Base-by-base conservation (phyloP, 2,113 vertebrate species). In the Acanthisitta chloris region DNA sequence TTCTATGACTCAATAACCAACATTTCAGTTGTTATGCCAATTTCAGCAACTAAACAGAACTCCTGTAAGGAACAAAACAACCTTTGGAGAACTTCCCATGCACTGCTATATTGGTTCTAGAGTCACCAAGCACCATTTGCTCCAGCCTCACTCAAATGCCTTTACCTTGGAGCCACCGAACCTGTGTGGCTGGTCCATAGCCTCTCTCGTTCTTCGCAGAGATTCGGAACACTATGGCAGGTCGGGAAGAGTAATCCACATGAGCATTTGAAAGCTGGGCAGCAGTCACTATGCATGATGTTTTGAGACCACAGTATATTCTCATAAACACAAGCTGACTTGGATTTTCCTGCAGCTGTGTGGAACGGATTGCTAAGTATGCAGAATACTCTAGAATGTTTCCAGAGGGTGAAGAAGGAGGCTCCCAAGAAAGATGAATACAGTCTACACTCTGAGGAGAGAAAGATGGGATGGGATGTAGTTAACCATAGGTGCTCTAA, bases 181-280 rank as follows among this genome's bases (percentile, higher is more conserved):
- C 99, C 96, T 99, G 99, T 0, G 99, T 99, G 12, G 99, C 99
- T 0, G 99, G 99, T 76, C 99, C 99, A 1, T 99, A 99, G 64
- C 99, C 99, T 55, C 99, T 98, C 91, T 99, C 99, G 6, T 99
- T 99, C 97, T 99, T 99, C 17, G 99, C 99, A 1, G 99, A 99
- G 72, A 99, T 99, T 86, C 99, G 98, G 97, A 99, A 99, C 78
- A 99, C 99, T 5, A 99, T 98, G 14, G 99, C 99, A 4, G 99
- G 99, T 14, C 99, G 97, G 66, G 99, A 98, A 3, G 98, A 99
- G 96, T 98, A 98, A 97, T 99, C 99, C 3, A 99, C 98, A 9
- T 99, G 99, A 5, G 99, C 99, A 7, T 99, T 99, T 59, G 98
- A 98, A 81, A 99, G 98, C 71, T 99, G 98, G 77, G 98, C 94